Evolutionary conservation across 92 coral and sea anemone genomes (phyloP), one percentile per base, ranked within the genome.

Genomic region (Epizoanthus stellaris): DNA sequence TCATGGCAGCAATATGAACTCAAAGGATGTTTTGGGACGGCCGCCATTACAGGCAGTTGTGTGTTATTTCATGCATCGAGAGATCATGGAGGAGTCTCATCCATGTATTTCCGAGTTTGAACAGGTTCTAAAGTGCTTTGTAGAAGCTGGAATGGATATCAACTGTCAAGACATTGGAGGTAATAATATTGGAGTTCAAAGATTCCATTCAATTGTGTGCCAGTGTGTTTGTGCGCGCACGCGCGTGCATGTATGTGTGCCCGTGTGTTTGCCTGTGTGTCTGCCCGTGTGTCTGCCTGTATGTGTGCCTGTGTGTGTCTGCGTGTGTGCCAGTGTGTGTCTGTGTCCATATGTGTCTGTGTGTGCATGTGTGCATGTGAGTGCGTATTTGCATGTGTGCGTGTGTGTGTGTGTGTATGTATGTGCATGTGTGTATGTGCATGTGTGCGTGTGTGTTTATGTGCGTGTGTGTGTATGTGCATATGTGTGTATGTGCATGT

Each of bases 81-180:
- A 61, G 8, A 0, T 21, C 5, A 19, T 75, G 17, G 11, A n/a
- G 16, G 67, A 75, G 15, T 23, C n/a, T n/a, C n/a, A 75, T 7
- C 39, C 39, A 17, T 15, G 43, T 56, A 54, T 39, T 6, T 30
- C 21, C n/a, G 59, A 75, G 81, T 75, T 75, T 75, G 16, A 47
- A 53, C 39, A 75, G 59, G 81, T 75, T 61, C 9, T 75, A 11
- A 47, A 59, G 19, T 23, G 16, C 60, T 61, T 9, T 75, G 59
- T 75, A 21, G 59, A 53, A 39, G 58, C 81, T 42, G 81, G 81
- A 75, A 19, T 76, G 45, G 82, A 76, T 42, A 76, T 76, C 82
- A 30, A 58, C 82, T 56, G 69, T 30, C 68, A 54, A 53, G 81
- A 75, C 64, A 75, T 75, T 40, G 81, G 42, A 75, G 81, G 81